Conservation (phyloP, 2,888 invertebrate genomes). For the Sinohyriopsis cumingii region DNA sequence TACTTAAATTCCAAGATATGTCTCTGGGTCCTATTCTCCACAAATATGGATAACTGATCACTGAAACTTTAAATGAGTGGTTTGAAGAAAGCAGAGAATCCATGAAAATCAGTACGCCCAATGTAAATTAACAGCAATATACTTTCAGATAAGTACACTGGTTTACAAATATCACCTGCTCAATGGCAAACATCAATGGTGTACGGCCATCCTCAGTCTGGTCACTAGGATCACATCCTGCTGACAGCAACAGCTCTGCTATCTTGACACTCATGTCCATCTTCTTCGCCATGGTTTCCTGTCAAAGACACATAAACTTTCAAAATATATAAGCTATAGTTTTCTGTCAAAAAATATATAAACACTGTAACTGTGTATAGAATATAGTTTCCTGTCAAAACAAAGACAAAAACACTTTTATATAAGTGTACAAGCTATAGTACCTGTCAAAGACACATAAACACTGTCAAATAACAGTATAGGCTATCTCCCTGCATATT, state of each 20-base stretch:
- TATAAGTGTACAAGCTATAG: slow-evolving; percentile 5
- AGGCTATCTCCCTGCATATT: background rate
- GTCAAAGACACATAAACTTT: slow-evolving; percentile 3
- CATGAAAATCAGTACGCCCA: no score
- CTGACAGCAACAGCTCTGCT: slow-evolving; percentile 66
- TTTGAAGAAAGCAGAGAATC: no score
- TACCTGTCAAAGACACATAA: slow-evolving; percentile 7
- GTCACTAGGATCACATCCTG: slow-evolving; percentile 67
- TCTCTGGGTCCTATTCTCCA: no score
- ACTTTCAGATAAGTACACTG: background rate
- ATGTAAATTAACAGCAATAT: background rate
- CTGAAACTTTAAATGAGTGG: no score
- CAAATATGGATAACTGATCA: no score
- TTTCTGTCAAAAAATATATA: background rate
- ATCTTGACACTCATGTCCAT: slow-evolving; percentile 66
- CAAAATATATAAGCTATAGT: slow-evolving; percentile 5
- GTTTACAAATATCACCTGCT: slow-evolving; percentile 54
- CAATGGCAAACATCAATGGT: slow-evolving; percentile 69
- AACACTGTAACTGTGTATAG: slow-evolving; percentile 4
- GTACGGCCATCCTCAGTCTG: slow-evolving; percentile 68
- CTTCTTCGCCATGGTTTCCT: slow-evolving; percentile 23
- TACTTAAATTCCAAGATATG: no score
- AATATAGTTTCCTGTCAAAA: slow-evolving; percentile 31
- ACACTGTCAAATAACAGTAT: background rate
- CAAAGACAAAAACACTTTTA: slow-evolving; percentile 5